These are phyloP conservation scores for Sebastolobus altivelis DNA, from an alignment of 2,797 vertebrate species.

Conservation along the genomic window DNA sequence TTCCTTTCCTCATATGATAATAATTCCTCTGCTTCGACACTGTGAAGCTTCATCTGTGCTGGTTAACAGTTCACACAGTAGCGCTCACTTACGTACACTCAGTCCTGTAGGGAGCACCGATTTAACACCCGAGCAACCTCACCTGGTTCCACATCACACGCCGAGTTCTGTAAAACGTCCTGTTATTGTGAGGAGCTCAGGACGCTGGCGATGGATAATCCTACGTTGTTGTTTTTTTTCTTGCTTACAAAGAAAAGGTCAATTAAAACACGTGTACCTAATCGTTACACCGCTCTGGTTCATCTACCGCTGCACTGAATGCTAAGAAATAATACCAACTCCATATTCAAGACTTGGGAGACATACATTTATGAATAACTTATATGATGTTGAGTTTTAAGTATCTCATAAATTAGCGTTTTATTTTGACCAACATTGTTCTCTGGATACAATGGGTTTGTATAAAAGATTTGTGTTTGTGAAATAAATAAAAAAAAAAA, in stretches of 20 bases:
- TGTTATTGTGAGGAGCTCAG: conserved; percentile 42
- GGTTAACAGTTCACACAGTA: conserved; percentile 30
- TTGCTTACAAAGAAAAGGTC: conserved; percentile 61
- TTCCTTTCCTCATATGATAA: conserved; percentile 42
- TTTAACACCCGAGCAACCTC: conserved; percentile 42
- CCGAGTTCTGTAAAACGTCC: conserved; percentile 16
- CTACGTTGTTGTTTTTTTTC: conserved; percentile 3
- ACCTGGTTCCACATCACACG: conserved; percentile 39
- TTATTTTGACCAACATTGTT: conserved; percentile 35
- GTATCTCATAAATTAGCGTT: conserved; percentile 26
- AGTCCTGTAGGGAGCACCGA: conserved; percentile 27
- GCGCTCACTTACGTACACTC: conserved; percentile 27
- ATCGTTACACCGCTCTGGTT: conserved; percentile 45
- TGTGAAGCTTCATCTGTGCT: conserved; percentile 52
- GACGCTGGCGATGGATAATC: conserved; percentile 51
- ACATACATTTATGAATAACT: conserved; percentile 20
- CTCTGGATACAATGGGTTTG: conserved; percentile 29
- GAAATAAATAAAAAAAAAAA: conserved; percentile 12
- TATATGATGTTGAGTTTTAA: conserved; percentile 42
- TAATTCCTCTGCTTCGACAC: conserved; percentile 68
- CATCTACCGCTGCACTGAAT: conserved; percentile 62
- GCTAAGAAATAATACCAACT: conserved; percentile 31
- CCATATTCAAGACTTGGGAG: conserved; percentile 27
- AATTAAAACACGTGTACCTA: conserved; percentile 35
- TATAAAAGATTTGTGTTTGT: conserved; percentile 45